Conservation (phyloP, 2,113 vertebrate genomes). For the Chauna torquata region DNA sequence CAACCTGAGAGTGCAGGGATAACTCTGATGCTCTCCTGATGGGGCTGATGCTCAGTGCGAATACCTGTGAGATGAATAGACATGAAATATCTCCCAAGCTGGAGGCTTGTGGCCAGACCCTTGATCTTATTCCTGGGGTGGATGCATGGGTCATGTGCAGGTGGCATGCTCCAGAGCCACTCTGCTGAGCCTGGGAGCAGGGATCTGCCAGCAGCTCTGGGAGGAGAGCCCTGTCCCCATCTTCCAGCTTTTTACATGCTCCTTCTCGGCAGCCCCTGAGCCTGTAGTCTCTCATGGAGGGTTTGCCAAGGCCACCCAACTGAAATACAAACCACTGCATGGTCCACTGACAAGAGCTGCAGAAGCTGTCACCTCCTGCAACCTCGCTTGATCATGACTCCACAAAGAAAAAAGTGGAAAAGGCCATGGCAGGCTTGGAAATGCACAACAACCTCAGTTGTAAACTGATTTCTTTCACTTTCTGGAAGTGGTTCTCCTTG, state of each 20-base stretch:
- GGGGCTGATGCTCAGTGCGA: neutral
- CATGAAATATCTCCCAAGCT: neutral
- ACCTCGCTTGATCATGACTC: neutral
- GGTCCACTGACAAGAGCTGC: neutral
- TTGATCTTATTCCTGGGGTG: neutral
- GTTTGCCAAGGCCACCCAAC: neutral
- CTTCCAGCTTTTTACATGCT: neutral
- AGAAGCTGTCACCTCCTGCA: rapidly evolving
- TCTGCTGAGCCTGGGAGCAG: neutral
- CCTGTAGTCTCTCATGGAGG: rapidly evolving
- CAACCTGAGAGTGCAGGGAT: neutral
- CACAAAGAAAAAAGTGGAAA: neutral
- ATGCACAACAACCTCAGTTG: neutral
- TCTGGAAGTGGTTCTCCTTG: neutral
- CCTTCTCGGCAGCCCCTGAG: neutral
- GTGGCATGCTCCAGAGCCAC: neutral
- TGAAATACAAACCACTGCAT: neutral
- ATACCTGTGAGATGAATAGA: neutral
- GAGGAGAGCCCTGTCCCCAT: neutral
- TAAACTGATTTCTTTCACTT: neutral
- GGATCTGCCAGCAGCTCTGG: neutral
- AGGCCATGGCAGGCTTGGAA: neutral
- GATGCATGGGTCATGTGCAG: neutral
- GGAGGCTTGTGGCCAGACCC: neutral
- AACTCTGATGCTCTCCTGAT: neutral